A percentile compares a stretch with the other conserved stretches of the same genome.
phyloP scores from a whole-genome alignment of 2,888 invertebrate genomes.

The Leptogaster cylindrica region DNA sequence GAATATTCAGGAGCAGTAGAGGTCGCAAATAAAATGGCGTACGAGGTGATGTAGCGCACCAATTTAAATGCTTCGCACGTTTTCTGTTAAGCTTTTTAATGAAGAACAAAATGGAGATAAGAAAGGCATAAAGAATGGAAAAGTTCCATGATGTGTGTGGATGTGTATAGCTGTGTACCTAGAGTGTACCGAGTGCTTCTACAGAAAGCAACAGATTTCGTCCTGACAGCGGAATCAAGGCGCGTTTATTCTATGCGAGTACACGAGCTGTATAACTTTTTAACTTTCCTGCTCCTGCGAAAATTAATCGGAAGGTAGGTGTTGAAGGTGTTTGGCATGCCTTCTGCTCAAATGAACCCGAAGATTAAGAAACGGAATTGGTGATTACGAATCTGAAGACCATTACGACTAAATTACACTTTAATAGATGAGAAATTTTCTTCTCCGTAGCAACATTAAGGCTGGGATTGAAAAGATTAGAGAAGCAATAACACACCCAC shows the following conservation, averaged over 20 bases:
- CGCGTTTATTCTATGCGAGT: too few species aligned
- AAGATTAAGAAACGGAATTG: neutral
- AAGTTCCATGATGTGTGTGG: neutral
- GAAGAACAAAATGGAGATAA: constrained; percentile 51
- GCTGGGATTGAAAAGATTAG: too few species aligned
- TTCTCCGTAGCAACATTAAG: too few species aligned
- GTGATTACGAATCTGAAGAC: neutral
- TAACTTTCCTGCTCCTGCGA: too few species aligned
- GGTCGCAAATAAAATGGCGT: constrained; percentile 41
- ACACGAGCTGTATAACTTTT: too few species aligned
- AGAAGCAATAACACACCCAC: too few species aligned
- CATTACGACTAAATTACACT: neutral
- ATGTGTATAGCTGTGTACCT: constrained; percentile 3
- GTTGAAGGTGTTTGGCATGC: neutral
- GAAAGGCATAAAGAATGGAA: constrained; percentile 41
- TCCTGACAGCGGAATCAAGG: neutral
- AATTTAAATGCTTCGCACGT: constrained; percentile 49
- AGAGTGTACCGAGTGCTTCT: neutral
- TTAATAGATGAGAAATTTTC: too few species aligned
- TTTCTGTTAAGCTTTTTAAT: constrained; percentile 51
- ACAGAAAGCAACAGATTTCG: constrained; percentile 24
- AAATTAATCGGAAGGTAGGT: neutral
- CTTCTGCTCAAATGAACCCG: neutral
- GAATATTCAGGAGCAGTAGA: constrained; percentile 44
- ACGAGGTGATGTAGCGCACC: constrained; percentile 30